These are phyloP conservation scores for Dipodomys merriami DNA, from an alignment of 2,113 vertebrate genomes.

Conservation along the genomic window DNA sequence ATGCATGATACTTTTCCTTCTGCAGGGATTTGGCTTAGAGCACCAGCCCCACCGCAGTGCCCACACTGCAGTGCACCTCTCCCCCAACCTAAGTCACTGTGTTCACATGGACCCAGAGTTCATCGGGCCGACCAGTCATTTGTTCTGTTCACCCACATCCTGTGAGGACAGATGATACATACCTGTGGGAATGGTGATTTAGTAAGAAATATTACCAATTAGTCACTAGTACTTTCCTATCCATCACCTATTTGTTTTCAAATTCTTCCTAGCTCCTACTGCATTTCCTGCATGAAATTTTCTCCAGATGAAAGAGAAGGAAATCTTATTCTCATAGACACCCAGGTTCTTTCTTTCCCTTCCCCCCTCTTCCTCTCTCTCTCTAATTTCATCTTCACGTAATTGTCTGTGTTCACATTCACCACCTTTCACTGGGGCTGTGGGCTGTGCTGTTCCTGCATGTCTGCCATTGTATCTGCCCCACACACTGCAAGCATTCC, in stretches of 20 bases:
- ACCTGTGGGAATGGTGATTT: background rate
- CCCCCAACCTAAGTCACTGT: background rate
- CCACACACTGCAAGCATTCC: background rate
- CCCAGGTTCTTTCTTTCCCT: too few species aligned
- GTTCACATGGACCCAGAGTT: background rate
- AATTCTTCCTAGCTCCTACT: background rate
- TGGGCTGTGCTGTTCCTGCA: background rate
- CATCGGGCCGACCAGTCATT: background rate
- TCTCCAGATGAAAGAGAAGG: background rate
- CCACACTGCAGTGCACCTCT: too few species aligned
- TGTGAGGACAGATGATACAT: background rate
- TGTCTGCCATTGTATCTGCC: background rate
- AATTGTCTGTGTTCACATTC: background rate
- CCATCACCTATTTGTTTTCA: background rate
- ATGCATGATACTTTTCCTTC: background rate
- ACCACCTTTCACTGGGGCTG: background rate
- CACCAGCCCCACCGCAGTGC: too few species aligned
- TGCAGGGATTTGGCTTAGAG: background rate
- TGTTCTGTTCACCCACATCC: background rate
- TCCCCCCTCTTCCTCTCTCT: too few species aligned
- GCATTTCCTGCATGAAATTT: background rate
- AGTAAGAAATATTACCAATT: background rate
- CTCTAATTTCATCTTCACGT: background rate
- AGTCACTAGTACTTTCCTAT: background rate
- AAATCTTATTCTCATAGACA: background rate